Percentiles rank a stretch among this genome's conserved stretches.
Conservation (phyloP, 2,888 invertebrate genomes). For the Agrotis ipsilon region DNA sequence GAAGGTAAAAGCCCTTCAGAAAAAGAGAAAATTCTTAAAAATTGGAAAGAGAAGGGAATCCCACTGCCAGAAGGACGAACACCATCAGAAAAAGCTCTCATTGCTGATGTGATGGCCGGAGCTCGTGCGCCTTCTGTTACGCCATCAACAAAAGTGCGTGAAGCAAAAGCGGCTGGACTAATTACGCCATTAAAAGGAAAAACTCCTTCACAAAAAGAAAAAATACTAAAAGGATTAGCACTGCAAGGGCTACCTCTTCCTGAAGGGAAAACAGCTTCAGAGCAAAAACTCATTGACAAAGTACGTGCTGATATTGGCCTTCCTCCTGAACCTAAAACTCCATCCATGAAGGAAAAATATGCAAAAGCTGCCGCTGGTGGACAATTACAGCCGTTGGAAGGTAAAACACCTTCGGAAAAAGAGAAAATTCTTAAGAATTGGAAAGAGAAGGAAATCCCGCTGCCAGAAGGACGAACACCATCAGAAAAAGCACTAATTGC, state of each 20-base stretch:
- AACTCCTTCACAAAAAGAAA: constrained; percentile 36
- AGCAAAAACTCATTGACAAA: constrained; percentile 12
- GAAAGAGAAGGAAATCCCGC: constrained; percentile 6
- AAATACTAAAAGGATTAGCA: neutral
- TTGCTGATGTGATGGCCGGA: neutral
- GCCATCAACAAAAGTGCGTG: neutral
- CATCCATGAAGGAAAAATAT: constrained; percentile 1
- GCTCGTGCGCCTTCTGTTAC: neutral
- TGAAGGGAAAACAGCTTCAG: neutral
- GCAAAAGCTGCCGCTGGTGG: constrained; percentile 22
- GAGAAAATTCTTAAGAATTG: constrained; percentile 23
- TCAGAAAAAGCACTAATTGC: constrained; percentile 28
- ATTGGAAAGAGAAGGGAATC: constrained; percentile 62
- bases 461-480: constrained; percentile 27
- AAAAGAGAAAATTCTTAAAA: constrained; percentile 66
- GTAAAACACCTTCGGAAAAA: constrained; percentile 25
- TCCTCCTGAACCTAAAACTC: constrained; percentile 34
- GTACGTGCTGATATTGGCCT: constrained; percentile 36
- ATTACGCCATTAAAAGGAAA: constrained; percentile 64
- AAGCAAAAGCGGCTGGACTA: constrained; percentile 37
- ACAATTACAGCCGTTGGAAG: constrained; percentile 19
- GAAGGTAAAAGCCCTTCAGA: constrained; percentile 66
- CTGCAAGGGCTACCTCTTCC: neutral
- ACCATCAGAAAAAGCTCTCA: neutral
- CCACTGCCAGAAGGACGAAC: constrained; percentile 67